These are phyloP conservation scores for Tauraco hartlaubi DNA, from an alignment of 2,797 vertebrate species.

Conservation along the genomic window DNA sequence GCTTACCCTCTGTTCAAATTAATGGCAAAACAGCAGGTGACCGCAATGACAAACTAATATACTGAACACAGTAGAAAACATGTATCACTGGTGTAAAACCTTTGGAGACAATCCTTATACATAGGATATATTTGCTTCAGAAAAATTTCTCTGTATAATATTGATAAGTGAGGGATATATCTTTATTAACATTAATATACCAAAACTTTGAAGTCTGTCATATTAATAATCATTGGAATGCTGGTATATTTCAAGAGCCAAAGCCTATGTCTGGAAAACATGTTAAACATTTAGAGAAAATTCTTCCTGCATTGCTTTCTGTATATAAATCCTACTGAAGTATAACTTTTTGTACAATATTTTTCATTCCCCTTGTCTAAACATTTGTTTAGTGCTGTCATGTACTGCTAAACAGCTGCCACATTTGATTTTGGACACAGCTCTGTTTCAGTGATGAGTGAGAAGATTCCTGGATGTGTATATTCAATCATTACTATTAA, in stretches of 20 bases:
- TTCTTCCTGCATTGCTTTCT: background rate
- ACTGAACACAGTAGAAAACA: background rate
- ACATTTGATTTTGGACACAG: background rate
- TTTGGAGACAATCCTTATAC: background rate
- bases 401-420: background rate
- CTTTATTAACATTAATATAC: background rate
- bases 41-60: background rate
- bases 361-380: background rate
- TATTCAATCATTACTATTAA: background rate
- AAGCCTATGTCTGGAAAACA: background rate
- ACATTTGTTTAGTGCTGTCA: slow-evolving; percentile 13
- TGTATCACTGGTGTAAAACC: background rate
- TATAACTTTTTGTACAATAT: background rate
- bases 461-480: background rate
- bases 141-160: background rate
- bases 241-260: background rate
- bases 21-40: background rate
- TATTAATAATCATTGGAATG: background rate
- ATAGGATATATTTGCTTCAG: background rate
- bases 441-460: background rate
- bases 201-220: background rate
- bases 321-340: background rate
- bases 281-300: background rate
- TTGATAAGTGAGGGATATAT: background rate
- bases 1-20: background rate